Conservation (phyloP, 2,113 vertebrate genomes). For the Prunella himalayana region DNA sequence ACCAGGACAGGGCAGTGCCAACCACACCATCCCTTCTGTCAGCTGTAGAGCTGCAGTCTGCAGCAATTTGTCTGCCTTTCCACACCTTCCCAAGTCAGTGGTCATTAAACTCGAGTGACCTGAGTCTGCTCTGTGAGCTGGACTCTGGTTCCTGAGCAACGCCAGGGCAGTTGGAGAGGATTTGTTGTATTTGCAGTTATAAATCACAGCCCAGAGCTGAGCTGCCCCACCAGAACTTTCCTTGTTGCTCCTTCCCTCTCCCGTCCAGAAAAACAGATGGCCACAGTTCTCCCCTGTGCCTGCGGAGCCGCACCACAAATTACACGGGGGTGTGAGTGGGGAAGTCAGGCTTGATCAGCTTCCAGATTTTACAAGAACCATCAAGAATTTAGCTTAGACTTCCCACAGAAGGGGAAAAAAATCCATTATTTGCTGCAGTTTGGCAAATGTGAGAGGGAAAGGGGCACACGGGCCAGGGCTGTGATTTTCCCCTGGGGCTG, state of each 20-base stretch:
- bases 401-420: background rate
- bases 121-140: background rate
- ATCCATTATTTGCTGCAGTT: background rate
- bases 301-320: background rate
- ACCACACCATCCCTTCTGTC: background rate
- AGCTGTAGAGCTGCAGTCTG: background rate
- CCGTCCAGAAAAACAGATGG: background rate
- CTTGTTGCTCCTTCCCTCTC: background rate
- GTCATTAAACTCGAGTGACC: background rate
- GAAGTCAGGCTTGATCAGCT: background rate
- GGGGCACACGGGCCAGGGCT: background rate
- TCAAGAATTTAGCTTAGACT: background rate
- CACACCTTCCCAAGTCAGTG: background rate
- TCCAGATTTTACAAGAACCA: background rate
- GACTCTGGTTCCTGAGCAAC: background rate
- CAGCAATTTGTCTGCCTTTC: background rate
- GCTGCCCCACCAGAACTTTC: background rate
- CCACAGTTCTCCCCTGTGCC: rapidly evolving
- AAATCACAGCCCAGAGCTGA: background rate
- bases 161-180: background rate
- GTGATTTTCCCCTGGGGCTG: background rate
- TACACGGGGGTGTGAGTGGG: rapidly evolving
- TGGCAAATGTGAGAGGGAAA: background rate
- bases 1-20: background rate
- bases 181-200: background rate